Evolutionary conservation across 2,113 vertebrate species (phyloP), one percentile per base, ranked within the genome.

Genomic region (Istiophorus platypterus): DNA sequence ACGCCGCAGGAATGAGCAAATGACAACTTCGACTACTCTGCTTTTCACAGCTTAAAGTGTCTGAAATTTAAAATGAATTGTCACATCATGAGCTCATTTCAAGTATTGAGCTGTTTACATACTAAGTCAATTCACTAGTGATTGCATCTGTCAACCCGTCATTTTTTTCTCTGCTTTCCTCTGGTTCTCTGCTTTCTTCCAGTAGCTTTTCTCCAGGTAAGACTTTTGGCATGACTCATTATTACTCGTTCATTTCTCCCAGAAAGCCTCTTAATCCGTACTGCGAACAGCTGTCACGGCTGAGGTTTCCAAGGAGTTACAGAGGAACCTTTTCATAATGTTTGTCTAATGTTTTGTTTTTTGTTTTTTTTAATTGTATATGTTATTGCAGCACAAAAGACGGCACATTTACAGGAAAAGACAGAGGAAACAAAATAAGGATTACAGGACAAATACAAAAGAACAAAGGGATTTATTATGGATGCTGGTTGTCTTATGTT

Each of bases 181-280:
- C 61, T 58, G 10, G 2, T 24, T 24, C 51, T 54, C n/a, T 13
- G 26, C 52, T 13, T 37, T n/a, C 37, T 3, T 59, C 17, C n/a
- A 86, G 68, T 58, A 80, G 84, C 72, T 80, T 78, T 66, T 65
- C 59, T 86, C 34, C 69, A 80, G 71, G 74, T 85, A 61, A 80
- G 22, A 45, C 47, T 76, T 84, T 37, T 27, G 63, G 74, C 56
- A 1, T 64, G 75, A 84, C 34, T 88, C 82, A 83, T 85, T 49
- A 76, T 75, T 72, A 73, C 73, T 70, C 77, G 61, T 7, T 72
- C 57, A 52, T 7, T 49, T 54, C 24, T 80, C 70, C 66, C 0
- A 1, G 45, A 80, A 89, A 87, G 68, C 63, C 63, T 70, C 71
- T 77, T 82, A 80, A 77, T 79, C 66, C 65, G 34, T 45, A 56